phyloP scores from a whole-genome alignment of 2,797 vertebrate genomes.

The Gouania willdenowi region DNA sequence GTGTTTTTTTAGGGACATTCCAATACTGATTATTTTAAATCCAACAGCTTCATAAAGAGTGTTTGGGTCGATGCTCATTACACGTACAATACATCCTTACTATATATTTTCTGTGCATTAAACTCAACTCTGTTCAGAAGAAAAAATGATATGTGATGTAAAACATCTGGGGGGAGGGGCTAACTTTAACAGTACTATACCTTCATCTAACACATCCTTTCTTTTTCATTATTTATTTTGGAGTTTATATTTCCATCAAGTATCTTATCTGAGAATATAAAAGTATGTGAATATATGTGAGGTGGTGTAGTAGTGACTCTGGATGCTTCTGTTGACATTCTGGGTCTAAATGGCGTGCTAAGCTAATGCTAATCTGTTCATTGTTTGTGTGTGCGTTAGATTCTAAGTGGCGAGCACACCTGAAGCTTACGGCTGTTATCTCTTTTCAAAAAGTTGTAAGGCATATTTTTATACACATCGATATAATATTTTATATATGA shows the following conservation, averaged over 20 bases:
- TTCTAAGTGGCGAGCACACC: constrained; percentile 71
- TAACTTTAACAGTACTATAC: constrained; percentile 67
- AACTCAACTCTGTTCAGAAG: too few relatives aligned
- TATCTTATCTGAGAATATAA: constrained; percentile 66
- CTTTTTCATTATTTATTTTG: constrained; percentile 75
- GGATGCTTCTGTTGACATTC: constrained; percentile 59
- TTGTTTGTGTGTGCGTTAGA: constrained; percentile 74
- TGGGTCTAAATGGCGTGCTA: constrained; percentile 55
- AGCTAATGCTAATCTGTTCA: constrained; percentile 62
- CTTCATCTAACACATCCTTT: constrained; percentile 52
- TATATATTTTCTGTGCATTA: too few relatives aligned
- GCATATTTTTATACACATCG: constrained; percentile 84
- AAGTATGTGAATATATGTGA: constrained; percentile 60
- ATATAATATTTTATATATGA: constrained; percentile 85
- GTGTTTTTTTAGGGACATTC: too few relatives aligned
- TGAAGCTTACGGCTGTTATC: constrained; percentile 76
- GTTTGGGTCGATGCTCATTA: too few relatives aligned
- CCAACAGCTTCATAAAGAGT: too few relatives aligned
- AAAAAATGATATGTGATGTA: too few relatives aligned
- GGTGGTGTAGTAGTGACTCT: constrained; percentile 40
- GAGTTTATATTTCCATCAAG: constrained; percentile 61
- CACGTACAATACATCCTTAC: too few relatives aligned
- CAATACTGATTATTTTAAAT: too few relatives aligned
- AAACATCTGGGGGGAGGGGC: too few relatives aligned
- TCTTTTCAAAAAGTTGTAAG: constrained; percentile 78